Conservation (phyloP, 2,888 invertebrate species). For the Suillia variegata region DNA sequence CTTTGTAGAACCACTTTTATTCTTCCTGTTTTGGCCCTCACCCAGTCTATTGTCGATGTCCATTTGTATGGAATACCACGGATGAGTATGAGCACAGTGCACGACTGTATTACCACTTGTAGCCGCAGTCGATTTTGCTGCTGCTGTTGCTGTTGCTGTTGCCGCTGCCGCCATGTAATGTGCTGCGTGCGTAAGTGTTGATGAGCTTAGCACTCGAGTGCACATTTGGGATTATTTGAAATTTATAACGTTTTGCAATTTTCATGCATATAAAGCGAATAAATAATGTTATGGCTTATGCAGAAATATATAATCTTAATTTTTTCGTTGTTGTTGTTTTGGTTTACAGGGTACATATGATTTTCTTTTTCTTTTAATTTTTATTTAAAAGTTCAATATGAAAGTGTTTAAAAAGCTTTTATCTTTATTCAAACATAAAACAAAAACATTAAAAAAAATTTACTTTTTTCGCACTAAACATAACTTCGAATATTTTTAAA, state of each 20-base stretch:
- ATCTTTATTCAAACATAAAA: no score
- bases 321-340: no score
- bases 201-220: conserved; percentile 18
- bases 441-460: no score
- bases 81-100: neutral
- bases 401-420: no score
- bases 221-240: conserved; percentile 14
- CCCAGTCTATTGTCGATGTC: neutral
- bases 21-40: neutral
- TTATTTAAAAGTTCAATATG: no score
- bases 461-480: no score
- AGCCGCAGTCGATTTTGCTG: neutral
- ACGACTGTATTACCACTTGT: conserved; percentile 10
- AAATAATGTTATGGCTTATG: conserved; percentile 54
- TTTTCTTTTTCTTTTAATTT: no score
- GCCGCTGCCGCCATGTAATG: no score
- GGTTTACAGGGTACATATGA: neutral
- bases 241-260: conserved; percentile 45
- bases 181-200: neutral
- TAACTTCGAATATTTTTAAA: no score
- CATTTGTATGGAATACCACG: conserved; percentile 4
- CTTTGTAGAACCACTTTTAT: neutral
- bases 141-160: neutral
- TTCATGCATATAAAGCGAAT: conserved; percentile 50
- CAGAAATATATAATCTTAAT: conserved; percentile 55